phyloP scores from a whole-genome alignment of 1,140 invertebrate species.

The Agraylea sexmaculata region DNA sequence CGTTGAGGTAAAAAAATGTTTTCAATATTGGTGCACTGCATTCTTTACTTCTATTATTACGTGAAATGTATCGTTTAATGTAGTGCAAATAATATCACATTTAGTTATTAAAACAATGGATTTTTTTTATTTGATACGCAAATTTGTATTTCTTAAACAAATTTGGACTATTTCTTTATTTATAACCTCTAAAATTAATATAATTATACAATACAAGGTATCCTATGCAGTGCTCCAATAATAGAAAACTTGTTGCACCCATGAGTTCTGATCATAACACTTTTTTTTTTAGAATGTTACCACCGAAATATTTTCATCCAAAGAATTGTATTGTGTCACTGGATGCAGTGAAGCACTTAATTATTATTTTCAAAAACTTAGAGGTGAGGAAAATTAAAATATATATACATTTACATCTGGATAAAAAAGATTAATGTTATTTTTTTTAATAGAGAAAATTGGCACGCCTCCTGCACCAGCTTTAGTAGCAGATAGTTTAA shows the following conservation, averaged over 20 bases:
- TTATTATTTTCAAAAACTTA: conserved; percentile 57
- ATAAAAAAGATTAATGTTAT: background rate
- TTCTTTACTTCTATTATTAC: conserved; percentile 2
- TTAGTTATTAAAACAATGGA: too few species aligned
- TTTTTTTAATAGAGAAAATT: conserved; percentile 45
- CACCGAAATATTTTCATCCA: conserved; percentile 48
- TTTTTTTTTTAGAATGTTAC: conserved; percentile 50
- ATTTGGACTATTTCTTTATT: conserved; percentile 12
- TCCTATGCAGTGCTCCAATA: too few species aligned
- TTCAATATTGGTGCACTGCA: conserved; percentile 1
- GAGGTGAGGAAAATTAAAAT: conserved; percentile 39
- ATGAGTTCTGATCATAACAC: conserved; percentile 11
- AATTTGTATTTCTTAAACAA: conserved; percentile 6
- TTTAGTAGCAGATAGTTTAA: conserved; percentile 61
- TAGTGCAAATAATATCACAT: background rate
- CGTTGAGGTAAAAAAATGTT: background rate
- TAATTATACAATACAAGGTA: too few species aligned
- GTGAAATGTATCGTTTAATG: background rate
- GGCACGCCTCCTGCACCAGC: conserved; percentile 59
- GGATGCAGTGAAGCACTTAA: conserved; percentile 68
- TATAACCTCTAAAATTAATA: conserved; percentile 4
- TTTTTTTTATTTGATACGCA: background rate
- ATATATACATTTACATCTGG: background rate
- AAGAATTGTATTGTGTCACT: conserved; percentile 65
- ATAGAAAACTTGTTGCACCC: too few species aligned